Evolutionary conservation across 2,797 vertebrate genomes (phyloP).

Genomic region (Botia almorhae): DNA sequence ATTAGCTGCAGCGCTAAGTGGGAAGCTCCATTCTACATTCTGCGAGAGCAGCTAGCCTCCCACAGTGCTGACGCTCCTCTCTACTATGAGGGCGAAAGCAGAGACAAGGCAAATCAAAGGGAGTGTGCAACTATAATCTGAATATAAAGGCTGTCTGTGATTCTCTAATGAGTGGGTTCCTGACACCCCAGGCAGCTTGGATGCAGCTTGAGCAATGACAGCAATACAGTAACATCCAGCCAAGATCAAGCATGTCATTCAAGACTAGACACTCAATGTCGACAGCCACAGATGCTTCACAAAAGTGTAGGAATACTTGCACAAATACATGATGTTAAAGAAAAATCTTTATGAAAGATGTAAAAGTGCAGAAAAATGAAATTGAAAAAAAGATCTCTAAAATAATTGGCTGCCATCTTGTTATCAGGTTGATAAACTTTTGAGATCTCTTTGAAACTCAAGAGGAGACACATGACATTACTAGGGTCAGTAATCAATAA

Average conservation of each 20-base stretch:
- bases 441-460: neutral
- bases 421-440: neutral
- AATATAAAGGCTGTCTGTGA: slow-evolving; percentile 56
- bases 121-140: slow-evolving; percentile 58
- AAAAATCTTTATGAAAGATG: neutral
- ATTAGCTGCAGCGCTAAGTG: slow-evolving; percentile 82
- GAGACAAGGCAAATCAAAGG: slow-evolving; percentile 64
- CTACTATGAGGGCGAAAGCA: slow-evolving; percentile 49
- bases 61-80: slow-evolving; percentile 72
- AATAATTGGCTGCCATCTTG: neutral
- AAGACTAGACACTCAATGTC: neutral
- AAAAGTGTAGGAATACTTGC: neutral
- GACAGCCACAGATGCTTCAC: neutral
- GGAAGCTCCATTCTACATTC: slow-evolving; percentile 79
- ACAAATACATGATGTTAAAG: neutral
- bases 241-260: slow-evolving; percentile 47
- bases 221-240: slow-evolving; percentile 51
- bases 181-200: slow-evolving; percentile 52
- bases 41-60: slow-evolving; percentile 66
- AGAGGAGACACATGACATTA: neutral
- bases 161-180: slow-evolving; percentile 52
- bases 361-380: neutral
- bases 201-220: slow-evolving; percentile 46
- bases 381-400: neutral
- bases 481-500: neutral